phyloP scores from a whole-genome alignment of 2,797 vertebrate species.

The Eupleurogrammus muticus region DNA sequence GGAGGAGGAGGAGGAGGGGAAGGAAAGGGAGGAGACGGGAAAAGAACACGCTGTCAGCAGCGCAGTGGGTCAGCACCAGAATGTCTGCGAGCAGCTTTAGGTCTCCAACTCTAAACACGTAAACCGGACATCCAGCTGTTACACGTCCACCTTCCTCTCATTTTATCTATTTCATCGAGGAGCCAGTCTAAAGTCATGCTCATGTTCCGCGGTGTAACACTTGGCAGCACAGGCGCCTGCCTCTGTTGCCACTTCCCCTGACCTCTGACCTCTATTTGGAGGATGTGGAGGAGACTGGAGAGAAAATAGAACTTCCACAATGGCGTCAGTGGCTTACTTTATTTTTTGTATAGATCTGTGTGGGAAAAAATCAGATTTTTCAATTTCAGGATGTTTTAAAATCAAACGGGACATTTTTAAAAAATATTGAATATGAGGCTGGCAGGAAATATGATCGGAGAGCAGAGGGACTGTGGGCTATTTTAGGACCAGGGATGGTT shows the following conservation, averaged over 20 bases:
- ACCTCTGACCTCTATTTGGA: constrained; percentile 6
- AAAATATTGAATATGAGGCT: constrained; percentile 2
- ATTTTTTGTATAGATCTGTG: not conserved
- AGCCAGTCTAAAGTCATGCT: not conserved
- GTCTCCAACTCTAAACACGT: constrained; percentile 8
- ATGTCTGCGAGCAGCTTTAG: constrained; percentile 16
- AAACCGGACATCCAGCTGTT: constrained; percentile 34
- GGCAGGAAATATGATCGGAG: constrained; percentile 23
- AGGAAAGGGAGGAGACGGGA: constrained; percentile 66
- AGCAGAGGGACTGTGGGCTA: constrained; percentile 17
- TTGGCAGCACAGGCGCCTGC: not conserved
- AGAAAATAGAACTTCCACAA: not conserved
- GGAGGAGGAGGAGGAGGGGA: constrained; percentile 26
- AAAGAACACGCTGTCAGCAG: constrained; percentile 64
- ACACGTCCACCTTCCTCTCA: constrained; percentile 1
- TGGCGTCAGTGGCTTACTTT: not conserved
- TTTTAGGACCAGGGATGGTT: constrained; percentile 25
- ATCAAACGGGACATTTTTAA: constrained; percentile 7
- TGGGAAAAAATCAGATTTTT: not conserved
- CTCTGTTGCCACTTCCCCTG: not conserved
- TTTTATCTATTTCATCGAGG: not conserved
- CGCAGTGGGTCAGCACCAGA: constrained; percentile 44
- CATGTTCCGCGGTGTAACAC: not conserved
- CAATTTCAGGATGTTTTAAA: not conserved
- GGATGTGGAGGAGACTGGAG: not conserved